phyloP scores from a whole-genome alignment of 2,797 vertebrate species.

The Chelon auratus region DNA sequence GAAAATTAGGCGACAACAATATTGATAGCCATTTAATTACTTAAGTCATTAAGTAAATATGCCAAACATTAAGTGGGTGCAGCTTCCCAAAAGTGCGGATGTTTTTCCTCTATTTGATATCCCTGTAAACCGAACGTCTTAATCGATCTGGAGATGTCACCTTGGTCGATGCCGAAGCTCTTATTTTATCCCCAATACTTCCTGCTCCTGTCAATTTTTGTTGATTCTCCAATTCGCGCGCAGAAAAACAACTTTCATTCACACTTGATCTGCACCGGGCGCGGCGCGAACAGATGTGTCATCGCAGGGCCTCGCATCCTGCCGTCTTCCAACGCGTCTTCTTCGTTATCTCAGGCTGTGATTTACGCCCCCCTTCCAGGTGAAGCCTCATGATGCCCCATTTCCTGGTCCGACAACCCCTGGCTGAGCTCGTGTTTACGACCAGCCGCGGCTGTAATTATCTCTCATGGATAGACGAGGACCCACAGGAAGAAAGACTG shows the following conservation, averaged over 20 bases:
- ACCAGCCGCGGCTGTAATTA: slow-evolving; percentile 73
- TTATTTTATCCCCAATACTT: no score
- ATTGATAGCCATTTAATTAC: not conserved
- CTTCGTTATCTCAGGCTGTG: slow-evolving; percentile 64
- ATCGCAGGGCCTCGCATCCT: slow-evolving; percentile 46
- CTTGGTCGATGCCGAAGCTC: not conserved
- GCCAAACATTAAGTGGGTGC: not conserved
- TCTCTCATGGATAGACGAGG: slow-evolving; percentile 63
- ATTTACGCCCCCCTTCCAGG: slow-evolving; percentile 74
- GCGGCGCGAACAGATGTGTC: slow-evolving; percentile 49
- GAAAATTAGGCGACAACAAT: not conserved
- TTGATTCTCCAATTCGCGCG: not conserved
- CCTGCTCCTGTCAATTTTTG: not conserved
- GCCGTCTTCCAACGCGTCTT: slow-evolving; percentile 66
- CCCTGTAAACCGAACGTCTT: not conserved
- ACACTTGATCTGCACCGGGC: slow-evolving; percentile 12
- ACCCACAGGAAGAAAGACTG: slow-evolving; percentile 68
- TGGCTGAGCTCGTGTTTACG: slow-evolving; percentile 70
- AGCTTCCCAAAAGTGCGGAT: not conserved
- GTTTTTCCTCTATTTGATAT: not conserved
- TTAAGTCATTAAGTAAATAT: not conserved
- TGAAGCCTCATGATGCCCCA: slow-evolving; percentile 70
- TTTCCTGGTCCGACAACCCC: slow-evolving; percentile 67
- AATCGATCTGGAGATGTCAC: not conserved
- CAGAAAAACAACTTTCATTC: not conserved